phyloP scores from a whole-genome alignment of 2,888 invertebrate species.

The Mactromeris polynyma region DNA sequence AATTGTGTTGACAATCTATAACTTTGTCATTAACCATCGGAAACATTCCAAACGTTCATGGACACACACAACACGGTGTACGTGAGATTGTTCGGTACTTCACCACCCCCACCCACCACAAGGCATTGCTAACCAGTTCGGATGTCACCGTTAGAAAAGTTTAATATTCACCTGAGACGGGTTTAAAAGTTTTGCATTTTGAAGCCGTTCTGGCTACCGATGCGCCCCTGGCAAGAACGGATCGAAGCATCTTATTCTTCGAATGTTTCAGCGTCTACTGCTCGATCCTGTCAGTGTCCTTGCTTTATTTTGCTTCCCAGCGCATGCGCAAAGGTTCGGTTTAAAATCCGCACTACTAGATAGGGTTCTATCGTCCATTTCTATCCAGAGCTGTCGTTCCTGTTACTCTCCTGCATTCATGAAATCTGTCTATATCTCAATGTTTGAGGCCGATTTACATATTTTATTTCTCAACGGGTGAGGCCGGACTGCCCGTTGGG shows the following conservation, averaged over 20 bases:
- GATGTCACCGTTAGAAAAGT: no score
- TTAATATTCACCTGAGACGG: neutral
- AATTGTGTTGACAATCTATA: no score
- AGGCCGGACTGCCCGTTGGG: no score
- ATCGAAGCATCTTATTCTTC: neutral
- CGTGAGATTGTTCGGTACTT: neutral
- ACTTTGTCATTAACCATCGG: no score
- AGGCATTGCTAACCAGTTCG: neutral
- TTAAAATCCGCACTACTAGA: neutral
- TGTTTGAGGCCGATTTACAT: no score
- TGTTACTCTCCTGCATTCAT: no score
- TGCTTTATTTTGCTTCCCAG: neutral
- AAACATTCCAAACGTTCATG: no score
- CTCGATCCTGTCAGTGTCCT: conserved; percentile 1
- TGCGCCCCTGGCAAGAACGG: neutral
- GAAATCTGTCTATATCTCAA: no score
- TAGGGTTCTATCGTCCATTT: no score
- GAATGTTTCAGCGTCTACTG: neutral
- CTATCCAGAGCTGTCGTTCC: no score
- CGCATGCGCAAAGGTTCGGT: neutral
- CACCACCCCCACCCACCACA: neutral
- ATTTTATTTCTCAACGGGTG: no score
- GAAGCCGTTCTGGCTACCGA: neutral
- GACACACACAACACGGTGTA: no score
- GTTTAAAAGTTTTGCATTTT: neutral